A percentile compares a stretch with the other conserved stretches of the same genome.
These are phyloP conservation scores for Anticlea derivata DNA, from an alignment of 2,888 invertebrate genomes.

Conservation along the genomic window DNA sequence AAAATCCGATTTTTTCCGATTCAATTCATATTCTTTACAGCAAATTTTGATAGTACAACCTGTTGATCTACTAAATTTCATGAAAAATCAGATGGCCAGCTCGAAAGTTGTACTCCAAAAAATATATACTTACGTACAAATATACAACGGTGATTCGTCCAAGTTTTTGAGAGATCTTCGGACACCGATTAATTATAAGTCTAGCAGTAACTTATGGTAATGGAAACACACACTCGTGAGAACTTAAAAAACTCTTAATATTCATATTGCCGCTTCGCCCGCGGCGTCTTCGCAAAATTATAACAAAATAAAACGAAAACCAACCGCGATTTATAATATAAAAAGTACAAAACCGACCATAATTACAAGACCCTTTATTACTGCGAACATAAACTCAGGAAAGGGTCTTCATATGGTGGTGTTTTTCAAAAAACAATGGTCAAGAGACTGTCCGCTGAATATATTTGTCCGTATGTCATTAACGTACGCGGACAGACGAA, in stretches of 20 bases:
- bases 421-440: slow-evolving; percentile 57
- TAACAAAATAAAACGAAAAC: slow-evolving; percentile 77
- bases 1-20: too few species aligned
- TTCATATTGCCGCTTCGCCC: slow-evolving; percentile 71
- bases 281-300: slow-evolving; percentile 78
- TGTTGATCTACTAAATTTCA: too few species aligned
- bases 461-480: slow-evolving; percentile 73
- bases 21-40: too few species aligned
- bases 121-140: too few species aligned
- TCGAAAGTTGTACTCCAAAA: too few species aligned
- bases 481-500: slow-evolving; percentile 63
- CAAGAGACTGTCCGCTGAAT: slow-evolving; percentile 52
- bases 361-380: slow-evolving; percentile 40
- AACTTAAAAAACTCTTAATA: slow-evolving; percentile 70
- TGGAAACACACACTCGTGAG: slow-evolving; percentile 47
- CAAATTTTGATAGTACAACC: too few species aligned
- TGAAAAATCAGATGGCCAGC: too few species aligned
- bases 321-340: slow-evolving; percentile 68
- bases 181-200: too few species aligned
- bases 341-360: slow-evolving; percentile 61
- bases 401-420: slow-evolving; percentile 44
- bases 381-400: background rate
- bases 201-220: slow-evolving; percentile 7
- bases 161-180: too few species aligned
- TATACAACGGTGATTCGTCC: too few species aligned